Base-by-base conservation (phyloP, 2,797 vertebrate genomes). In the Xyrichtys novacula region DNA sequence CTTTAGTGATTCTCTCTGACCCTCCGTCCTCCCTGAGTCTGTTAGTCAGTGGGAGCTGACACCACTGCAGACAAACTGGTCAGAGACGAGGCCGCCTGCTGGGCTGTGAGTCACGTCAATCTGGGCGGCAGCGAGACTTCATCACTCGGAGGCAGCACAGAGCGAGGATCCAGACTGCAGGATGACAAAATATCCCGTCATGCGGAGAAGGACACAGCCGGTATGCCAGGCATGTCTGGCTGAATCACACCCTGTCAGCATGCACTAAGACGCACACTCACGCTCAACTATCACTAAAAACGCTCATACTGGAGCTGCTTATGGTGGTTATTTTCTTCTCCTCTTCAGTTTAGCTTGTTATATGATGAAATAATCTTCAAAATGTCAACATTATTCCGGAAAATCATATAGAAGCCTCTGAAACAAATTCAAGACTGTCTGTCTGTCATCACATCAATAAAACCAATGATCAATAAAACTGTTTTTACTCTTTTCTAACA, bases 61-160 rank as follows among this genome's bases (percentile, higher is more conserved):
- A 74, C 52, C 34, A 9, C 71, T 66, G 64, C 68, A 76, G 78
- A 75, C 74, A 75, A 42, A 72, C 66, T 48, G 72, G 75, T 72
- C 62, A 60, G 73, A 31, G 39, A 59, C 19, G 55, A 79, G 65
- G 71, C 54, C 4, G 70, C 70, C 76, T 81, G 80, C 78, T 72
- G 70, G 67, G 52, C 74, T 10, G 34, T 88, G 84, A 87, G 65
- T 88, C 88, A 85, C 20, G 61, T 78, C 85, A 85, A 81, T 83
- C 79, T 89, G 79, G 75, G 59, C 75, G 40, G 58, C 63, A 64
- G 71, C 4, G 19, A 78, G 56, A 62, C 68, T 57, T 58, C 54
- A 25, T 79, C 69, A 58, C 62, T 59, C 10, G 7, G 34, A 46
- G 52, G 66, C 25, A 26, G 59, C 62, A 50, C 57, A 76, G 73